A percentile compares a stretch with the other conserved stretches of the same genome.
Evolutionary conservation across 1,140 invertebrate species (phyloP).

Genomic region (Camponotus floridanus): DNA sequence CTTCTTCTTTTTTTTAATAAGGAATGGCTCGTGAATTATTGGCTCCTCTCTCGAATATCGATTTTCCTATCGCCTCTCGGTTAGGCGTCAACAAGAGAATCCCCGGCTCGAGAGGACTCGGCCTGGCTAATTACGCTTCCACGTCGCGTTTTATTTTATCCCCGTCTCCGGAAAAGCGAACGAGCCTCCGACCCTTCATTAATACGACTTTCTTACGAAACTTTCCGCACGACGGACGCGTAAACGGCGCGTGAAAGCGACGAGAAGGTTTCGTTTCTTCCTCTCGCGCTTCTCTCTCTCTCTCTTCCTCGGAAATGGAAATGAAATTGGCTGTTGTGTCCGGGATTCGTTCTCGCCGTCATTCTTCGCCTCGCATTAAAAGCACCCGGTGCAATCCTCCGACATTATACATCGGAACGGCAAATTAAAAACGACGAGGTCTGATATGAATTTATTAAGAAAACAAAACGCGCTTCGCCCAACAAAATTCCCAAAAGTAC

Average conservation of each 20-base stretch:
- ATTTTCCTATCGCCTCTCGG: conserved; percentile 61
- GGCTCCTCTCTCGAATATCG: conserved; percentile 68
- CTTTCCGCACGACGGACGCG: conserved; percentile 45
- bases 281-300: not conserved
- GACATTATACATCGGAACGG: not conserved
- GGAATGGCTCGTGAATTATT: conserved; percentile 72
- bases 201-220: conserved; percentile 52
- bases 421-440: conserved; percentile 36
- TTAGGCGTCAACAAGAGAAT: conserved; percentile 50
- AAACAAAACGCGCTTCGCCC: not conserved
- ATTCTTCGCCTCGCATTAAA: conserved; percentile 41
- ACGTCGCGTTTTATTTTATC: conserved; percentile 55
- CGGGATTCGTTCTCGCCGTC: conserved; percentile 32
- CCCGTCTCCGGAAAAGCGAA: not conserved
- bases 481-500: conserved; percentile 2
- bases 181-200: conserved; percentile 16
- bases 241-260: conserved; percentile 54
- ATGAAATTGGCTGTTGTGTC: conserved; percentile 59
- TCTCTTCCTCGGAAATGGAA: conserved; percentile 41
- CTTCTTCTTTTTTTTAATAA: conserved; percentile 62
- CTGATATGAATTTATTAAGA: conserved; percentile 52
- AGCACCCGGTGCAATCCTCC: conserved; percentile 27
- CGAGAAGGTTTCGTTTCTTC: not conserved
- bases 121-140: conserved; percentile 45
- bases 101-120: not conserved